A percentile compares a stretch with the other conserved stretches of the same genome.
phyloP scores from a whole-genome alignment of 2,888 invertebrate species.

The Nineta flava region DNA sequence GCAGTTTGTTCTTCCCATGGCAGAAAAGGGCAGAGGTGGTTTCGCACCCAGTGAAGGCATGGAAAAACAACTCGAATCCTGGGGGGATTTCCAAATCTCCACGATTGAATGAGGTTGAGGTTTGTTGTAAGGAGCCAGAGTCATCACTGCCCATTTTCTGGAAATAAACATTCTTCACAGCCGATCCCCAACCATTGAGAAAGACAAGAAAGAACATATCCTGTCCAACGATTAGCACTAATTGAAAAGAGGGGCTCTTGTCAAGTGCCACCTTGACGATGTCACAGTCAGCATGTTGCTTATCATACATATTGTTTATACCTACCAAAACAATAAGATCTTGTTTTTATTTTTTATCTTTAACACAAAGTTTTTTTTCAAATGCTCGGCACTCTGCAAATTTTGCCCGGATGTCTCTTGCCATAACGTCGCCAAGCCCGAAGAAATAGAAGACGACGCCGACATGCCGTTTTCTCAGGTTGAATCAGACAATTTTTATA shows the following conservation, averaged over 20 bases:
- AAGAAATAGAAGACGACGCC: not conserved
- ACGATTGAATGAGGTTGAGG: not conserved
- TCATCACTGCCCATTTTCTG: not conserved
- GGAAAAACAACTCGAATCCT: slow-evolving; percentile 4
- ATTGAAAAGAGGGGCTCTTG: not conserved
- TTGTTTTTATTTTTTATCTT: no score
- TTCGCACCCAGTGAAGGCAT: slow-evolving; percentile 9
- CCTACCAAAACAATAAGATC: no score
- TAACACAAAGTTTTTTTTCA: no score
- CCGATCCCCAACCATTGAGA: not conserved
- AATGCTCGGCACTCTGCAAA: not conserved
- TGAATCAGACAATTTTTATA: not conserved
- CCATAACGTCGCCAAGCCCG: not conserved
- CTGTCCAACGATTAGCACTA: not conserved
- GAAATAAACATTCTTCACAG: not conserved
- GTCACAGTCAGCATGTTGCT: not conserved
- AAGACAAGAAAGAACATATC: not conserved
- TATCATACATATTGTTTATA: no score
- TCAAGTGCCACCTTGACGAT: not conserved
- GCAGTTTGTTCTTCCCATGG: slow-evolving; percentile 7
- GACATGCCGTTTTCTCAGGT: not conserved
- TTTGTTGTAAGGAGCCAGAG: not conserved
- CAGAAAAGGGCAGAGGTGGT: slow-evolving; percentile 9
- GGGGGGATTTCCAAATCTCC: not conserved
- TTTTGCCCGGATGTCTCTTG: not conserved